Evolutionary conservation across 2,888 invertebrate species (phyloP).

Genomic region (Glomeris marginata): DNA sequence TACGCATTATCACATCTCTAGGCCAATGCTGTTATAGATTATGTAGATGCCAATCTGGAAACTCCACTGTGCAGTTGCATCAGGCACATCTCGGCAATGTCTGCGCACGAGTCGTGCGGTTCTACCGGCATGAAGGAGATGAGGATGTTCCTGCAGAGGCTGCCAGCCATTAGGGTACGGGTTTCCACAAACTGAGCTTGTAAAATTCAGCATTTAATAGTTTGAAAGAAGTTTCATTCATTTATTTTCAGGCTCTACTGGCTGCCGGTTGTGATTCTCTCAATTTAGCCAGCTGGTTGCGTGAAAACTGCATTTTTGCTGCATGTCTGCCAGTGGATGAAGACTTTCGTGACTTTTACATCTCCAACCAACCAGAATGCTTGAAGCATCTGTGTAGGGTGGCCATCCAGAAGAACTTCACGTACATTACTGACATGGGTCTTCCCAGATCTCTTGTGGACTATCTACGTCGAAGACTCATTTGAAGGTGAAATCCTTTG

Average conservation of each 20-base stretch:
- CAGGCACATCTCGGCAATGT: too few relatives aligned
- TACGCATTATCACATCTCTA: too few relatives aligned
- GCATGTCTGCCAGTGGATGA: constrained; percentile 21
- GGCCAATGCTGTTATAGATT: constrained; percentile 12
- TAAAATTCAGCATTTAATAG: too few relatives aligned
- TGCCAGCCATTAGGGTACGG: constrained; percentile 16
- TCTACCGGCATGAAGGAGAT: constrained; percentile 1
- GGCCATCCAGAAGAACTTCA: constrained; percentile 25
- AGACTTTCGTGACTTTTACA: constrained; percentile 26
- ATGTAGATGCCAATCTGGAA: constrained; percentile 11
- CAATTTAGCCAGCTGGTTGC: constrained; percentile 30
- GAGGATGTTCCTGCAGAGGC: constrained; percentile 13
- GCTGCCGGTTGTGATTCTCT: constrained; percentile 31
- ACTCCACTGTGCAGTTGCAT: constrained; percentile 16
- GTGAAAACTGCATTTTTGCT: constrained; percentile 27
- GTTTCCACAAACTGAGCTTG: too few relatives aligned
- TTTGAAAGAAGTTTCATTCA: too few relatives aligned
- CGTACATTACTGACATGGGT: constrained; percentile 3
- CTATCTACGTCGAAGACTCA: constrained; percentile 11
- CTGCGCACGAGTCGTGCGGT: constrained; percentile 6
- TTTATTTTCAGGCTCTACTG: constrained; percentile 20
- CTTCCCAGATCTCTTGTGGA: constrained; percentile 12
- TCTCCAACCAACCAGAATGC: constrained; percentile 24
- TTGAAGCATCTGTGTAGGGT: constrained; percentile 30
- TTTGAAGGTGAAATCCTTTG: neutral